These are phyloP conservation scores for Bambusicola thoracicus DNA, from an alignment of 2,113 vertebrate species.

Conservation along the genomic window DNA sequence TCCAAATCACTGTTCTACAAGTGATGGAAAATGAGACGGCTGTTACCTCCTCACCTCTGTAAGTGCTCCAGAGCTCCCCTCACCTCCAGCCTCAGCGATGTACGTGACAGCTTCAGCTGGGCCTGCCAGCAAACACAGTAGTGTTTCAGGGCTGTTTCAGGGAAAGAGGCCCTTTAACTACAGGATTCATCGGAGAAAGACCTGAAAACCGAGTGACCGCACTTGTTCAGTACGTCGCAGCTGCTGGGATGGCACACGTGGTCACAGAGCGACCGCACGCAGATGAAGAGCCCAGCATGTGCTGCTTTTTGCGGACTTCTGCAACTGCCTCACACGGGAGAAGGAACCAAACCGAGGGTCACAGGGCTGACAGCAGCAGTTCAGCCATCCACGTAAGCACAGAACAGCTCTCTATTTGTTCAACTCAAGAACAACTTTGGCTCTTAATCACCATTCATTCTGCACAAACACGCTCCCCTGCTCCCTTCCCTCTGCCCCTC, in stretches of 20 bases:
- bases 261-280: accelerated
- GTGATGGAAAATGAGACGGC: accelerated
- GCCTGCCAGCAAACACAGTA: accelerated
- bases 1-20: accelerated
- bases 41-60: accelerated
- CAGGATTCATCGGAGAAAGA: accelerated
- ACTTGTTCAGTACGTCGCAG: not conserved
- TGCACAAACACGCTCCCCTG: accelerated
- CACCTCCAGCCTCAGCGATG: accelerated
- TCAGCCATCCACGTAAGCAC: accelerated
- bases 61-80: accelerated
- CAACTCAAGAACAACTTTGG: not conserved
- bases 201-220: accelerated
- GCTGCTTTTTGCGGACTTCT: not conserved
- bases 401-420: not conserved
- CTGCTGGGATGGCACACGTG: accelerated
- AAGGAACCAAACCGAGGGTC: accelerated
- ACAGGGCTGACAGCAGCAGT: not conserved
- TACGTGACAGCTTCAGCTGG: not conserved
- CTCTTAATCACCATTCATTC: accelerated
- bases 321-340: accelerated
- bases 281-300: accelerated
- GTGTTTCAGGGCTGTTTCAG: accelerated
- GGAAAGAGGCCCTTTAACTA: accelerated
- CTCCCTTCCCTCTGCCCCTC: not conserved